Base-by-base conservation (phyloP, 2,797 vertebrate species). In the Siniperca undulata region DNA sequence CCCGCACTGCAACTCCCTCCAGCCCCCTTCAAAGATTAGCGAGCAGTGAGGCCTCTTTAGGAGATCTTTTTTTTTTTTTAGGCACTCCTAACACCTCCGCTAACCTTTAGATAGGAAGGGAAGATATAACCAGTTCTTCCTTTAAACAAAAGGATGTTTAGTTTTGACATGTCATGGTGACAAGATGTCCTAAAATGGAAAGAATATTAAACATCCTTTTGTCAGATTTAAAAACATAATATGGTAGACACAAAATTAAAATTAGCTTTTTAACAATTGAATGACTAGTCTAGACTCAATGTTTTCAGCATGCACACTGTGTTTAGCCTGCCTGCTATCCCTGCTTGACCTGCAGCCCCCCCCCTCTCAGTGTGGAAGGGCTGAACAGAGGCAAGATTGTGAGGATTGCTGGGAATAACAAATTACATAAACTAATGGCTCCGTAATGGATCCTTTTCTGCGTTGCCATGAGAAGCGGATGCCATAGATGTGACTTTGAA, bases 371-470 rank as follows among this genome's bases (percentile, higher is more conserved):
- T 78, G 60, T 3, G 65, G 81, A 84, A 88, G 27, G 52, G 66
- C 62, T 67, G 52, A 73, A 84, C 78, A 78, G 69, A 71, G 55
- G 67, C 68, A 4, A 67, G 84, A 84, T 61, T 90, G 83, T 74
- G 70, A 72, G 81, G 69, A 70, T 44, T 80, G 71, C 85, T 74
- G 89, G 84, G 87, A 91, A 93, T 82, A 90, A 91, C 83, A 87
- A 71, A 90, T 92, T 83, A 90, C 20, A 50, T 77, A 88, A 92
- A 86, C 87, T 83, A 90, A 89, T 88, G 69, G 80, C 77, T 64
- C 53, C 10, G 5, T 87, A 89, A 92, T 91, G 86, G 86, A 84
- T 60, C 22, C 24, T 66, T 67, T 66, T n/a, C 66, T 58, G 40
- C 3, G 3, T 74, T 30, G 82, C 52, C 67, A 36, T 22, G 64